Evolutionary conservation across 2,797 vertebrate genomes (phyloP), one percentile per base, ranked within the genome.

Genomic region (Jordanella pulchra): DNA sequence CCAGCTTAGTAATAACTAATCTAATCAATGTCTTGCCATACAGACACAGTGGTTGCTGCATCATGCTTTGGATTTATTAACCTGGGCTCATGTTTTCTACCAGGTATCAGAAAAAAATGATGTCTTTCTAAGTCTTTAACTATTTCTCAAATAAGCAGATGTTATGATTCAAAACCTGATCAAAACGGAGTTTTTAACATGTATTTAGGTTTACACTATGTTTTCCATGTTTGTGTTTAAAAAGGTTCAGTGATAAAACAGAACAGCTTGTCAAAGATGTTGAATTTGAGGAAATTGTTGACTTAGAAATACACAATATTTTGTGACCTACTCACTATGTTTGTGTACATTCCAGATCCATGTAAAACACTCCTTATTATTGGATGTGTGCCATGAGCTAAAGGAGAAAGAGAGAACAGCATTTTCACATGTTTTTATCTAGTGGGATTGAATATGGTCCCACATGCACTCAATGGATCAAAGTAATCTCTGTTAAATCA

Each of bases 401-500:
- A 45, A 21, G 0, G 50, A 65, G 25, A 69, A 65, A 27, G 3
- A 64, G 28, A 53, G 48, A 61, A 61, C 47, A 27, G 55, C 75
- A 66, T 67, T 81, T n/a, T 60, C 21, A 65, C 71, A 60, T 67
- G 48, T 30, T 74, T 71, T 51, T 47, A 55, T 83, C 68, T 30
- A 7, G 14, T 17, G 56, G 54, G 70, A 39, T 67, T 84, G 73
- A 74, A 61, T 71, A 65, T 28, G 51, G 63, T 67, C 63, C 65
- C 51, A 64, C 72, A 78, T 71, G 65, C 23, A 23, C 78, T 84
- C 76, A 69, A 50, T 84, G 87, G 86, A 86, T 89, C 75, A 88
- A 72, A 69, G 74, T 87, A 90, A 91, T 90, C 88, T 89, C 80
- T 64, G 84, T 83, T 72, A 89, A 89, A 90, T 88, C 81, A 80